Base-by-base conservation (phyloP, 2,113 vertebrate genomes). In the Beaufortia kweichowensis region DNA sequence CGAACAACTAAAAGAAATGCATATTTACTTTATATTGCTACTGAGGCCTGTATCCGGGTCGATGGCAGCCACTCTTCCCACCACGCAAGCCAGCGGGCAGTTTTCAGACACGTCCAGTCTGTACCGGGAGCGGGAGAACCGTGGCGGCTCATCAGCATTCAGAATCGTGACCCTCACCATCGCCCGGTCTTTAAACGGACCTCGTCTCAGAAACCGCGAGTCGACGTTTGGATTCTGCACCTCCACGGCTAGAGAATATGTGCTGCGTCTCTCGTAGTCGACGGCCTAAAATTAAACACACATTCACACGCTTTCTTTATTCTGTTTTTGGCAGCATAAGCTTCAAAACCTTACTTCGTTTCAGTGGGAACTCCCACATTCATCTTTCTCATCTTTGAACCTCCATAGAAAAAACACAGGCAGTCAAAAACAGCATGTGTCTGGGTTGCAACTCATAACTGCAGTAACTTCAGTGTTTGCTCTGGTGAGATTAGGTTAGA, bases 141-240 rank as follows among this genome's bases (percentile, higher is more conserved):
- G 85, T 0, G 95, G 95, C 0, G 94, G 93, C 84, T 96, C 95
- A 5, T 95, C 94, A 1, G 94, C 94, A 0, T 96, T 94, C 23
- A 95, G 90, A 33, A 96, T 93, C 4, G 90, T 85, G 78, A 96
- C 90, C 1, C 90, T 91, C 19, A 96, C 93, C 0, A 91, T 91
- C 2, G 94, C 91, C 64, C 94, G 91, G 59, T 95, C 95, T 80
- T 95, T 95, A 80, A 96, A 95, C 85, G 94, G 87, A 56, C 95
- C 95, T 46, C 89, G 91, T 50, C 92, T 90, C 19, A 95, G 84
- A 85, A 93, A 96, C 6, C 93, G 92, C 0, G 94, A 82, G 66
- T 96, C 95, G 4, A 95, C 91, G 14, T 88, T 71, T 0, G 95
- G 92, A 88, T 96, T 96, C 79, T 89, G 84, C 15, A 95, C 95